Percentiles rank a stretch among this genome's conserved stretches.
phyloP scores from a whole-genome alignment of 23 tunicate genomes.

The Pegea sp. region DNA sequence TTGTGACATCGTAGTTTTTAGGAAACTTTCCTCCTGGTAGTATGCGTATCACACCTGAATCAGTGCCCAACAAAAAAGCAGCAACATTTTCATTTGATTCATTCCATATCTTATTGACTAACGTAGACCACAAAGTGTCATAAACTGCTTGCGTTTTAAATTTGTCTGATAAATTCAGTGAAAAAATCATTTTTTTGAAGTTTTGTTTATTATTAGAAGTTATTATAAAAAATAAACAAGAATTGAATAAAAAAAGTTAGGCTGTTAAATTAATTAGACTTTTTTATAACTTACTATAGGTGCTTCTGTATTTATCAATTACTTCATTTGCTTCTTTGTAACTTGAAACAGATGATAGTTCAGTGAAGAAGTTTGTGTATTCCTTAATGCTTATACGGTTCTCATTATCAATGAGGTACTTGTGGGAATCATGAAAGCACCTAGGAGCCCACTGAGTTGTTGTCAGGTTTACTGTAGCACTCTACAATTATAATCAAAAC shows the following conservation, averaged over 20 bases:
- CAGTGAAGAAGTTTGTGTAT: conserved; percentile 2
- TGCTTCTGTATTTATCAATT: background rate
- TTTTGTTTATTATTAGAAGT: too few relatives aligned
- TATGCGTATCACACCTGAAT: conserved; percentile 15
- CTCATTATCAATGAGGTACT: conserved; percentile 8
- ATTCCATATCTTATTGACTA: conserved; percentile 20
- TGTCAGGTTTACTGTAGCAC: conserved; percentile 10
- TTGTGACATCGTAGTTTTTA: conserved; percentile 13
- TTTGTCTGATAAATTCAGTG: background rate
- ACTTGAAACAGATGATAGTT: background rate
- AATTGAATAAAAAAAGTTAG: too few relatives aligned
- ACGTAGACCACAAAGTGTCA: conserved; percentile 41
- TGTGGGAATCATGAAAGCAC: conserved; percentile 8
- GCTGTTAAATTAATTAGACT: background rate
- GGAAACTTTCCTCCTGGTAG: conserved; percentile 24
- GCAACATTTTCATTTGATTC: conserved; percentile 7
- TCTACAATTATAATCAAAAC: too few relatives aligned
- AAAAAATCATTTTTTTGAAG: too few relatives aligned
- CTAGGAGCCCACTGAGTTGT: conserved; percentile 13
- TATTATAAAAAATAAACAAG: too few relatives aligned
- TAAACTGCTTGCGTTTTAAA: background rate
- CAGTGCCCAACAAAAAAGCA: conserved; percentile 15
- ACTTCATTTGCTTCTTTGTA: background rate
- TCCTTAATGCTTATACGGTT: background rate
- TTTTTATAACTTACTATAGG: background rate